phyloP scores from a whole-genome alignment of 1,140 invertebrate genomes.

The Drosophila yakuba region DNA sequence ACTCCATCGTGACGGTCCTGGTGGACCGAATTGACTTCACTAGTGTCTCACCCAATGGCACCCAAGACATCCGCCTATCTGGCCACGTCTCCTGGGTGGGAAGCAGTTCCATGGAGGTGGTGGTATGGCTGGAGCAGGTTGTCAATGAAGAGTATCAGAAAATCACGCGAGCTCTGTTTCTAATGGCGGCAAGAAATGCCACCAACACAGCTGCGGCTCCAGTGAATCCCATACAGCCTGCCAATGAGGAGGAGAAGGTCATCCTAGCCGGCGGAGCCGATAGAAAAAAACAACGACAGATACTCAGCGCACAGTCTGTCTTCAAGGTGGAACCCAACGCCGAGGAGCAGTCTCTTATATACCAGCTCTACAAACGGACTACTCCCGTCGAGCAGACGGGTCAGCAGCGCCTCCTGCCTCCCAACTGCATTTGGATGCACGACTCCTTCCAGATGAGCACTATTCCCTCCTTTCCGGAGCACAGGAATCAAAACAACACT shows the following conservation, averaged over 20 bases:
- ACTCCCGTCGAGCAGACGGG: conserved; percentile 78
- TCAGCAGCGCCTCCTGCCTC: conserved; percentile 85
- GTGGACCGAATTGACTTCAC: conserved; percentile 90
- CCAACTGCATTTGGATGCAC: conserved; percentile 89
- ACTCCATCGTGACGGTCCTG: conserved; percentile 90
- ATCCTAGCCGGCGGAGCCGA: conserved; percentile 87
- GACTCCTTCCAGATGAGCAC: conserved; percentile 72
- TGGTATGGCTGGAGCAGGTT: conserved; percentile 90
- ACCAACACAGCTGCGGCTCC: conserved; percentile 87
- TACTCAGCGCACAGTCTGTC: conserved; percentile 86
- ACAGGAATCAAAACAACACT: conserved; percentile 91
- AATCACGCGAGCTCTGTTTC: conserved; percentile 89
- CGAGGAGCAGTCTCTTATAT: conserved; percentile 89
- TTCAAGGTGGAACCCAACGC: conserved; percentile 88
- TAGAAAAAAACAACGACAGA: conserved; percentile 86
- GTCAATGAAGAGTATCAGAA: conserved; percentile 86
- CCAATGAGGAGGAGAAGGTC: conserved; percentile 87
- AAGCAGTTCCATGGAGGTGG: conserved; percentile 89
- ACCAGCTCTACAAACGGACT: conserved; percentile 88
- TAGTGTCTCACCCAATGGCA: conserved; percentile 85
- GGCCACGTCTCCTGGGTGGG: conserved; percentile 92
- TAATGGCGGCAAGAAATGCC: conserved; percentile 91
- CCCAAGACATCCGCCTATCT: conserved; percentile 89
- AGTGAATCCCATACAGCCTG: conserved; percentile 88
- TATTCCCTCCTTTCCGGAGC: conserved; percentile 69